A percentile compares a stretch with the other conserved stretches of the same genome.
Conservation (phyloP, 2,888 invertebrate genomes). For the Hetaerina titia region DNA sequence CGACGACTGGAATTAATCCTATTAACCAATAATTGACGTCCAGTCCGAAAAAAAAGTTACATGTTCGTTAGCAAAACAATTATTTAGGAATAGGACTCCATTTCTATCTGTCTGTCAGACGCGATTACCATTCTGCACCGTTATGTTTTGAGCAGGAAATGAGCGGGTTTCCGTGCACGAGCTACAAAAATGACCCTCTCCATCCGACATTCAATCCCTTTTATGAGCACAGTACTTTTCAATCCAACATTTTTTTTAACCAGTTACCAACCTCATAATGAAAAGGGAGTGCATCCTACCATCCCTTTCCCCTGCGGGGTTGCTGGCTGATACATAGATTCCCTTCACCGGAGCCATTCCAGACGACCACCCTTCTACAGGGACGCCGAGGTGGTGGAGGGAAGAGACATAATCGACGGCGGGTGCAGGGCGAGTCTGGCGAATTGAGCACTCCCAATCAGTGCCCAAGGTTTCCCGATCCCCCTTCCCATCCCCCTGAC, state of each 20-base stretch:
- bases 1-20: too few species aligned
- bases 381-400: not conserved
- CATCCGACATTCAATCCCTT: not conserved
- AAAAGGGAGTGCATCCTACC: not conserved
- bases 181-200: not conserved
- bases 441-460: slow-evolving; percentile 38
- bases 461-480: not conserved
- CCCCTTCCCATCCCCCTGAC: too few species aligned
- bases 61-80: too few species aligned
- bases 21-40: too few species aligned
- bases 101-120: not conserved
- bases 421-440: not conserved
- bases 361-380: not conserved
- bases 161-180: not conserved
- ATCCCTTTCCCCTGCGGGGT: not conserved
- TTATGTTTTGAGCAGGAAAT: not conserved
- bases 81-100: too few species aligned
- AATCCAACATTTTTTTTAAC: not conserved
- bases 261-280: not conserved
- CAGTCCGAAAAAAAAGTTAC: too few species aligned
- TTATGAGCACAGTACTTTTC: not conserved
- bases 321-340: not conserved
- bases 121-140: not conserved
- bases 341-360: not conserved
- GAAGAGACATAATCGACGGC: not conserved